phyloP scores from a whole-genome alignment of 2,888 invertebrate genomes.

The Harpalus rufipes region DNA sequence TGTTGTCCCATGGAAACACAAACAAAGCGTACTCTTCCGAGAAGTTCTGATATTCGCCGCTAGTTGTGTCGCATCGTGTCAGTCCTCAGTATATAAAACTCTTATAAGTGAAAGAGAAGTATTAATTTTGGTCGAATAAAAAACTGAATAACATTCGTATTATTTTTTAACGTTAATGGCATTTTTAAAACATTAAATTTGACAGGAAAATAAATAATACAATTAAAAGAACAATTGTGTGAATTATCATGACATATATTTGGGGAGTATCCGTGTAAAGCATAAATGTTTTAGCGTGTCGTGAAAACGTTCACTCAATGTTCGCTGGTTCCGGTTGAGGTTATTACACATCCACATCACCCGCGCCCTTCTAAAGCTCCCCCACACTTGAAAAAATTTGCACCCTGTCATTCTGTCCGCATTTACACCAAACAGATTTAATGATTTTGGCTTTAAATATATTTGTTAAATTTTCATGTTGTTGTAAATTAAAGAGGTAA shows the following conservation, averaged over 20 bases:
- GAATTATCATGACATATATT: slow-evolving; percentile 46
- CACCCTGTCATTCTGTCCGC: not conserved
- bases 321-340: slow-evolving; percentile 46
- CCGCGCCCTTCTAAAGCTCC: slow-evolving; percentile 14
- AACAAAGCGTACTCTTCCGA: too few relatives aligned
- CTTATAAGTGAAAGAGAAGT: too few relatives aligned
- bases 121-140: too few relatives aligned
- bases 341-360: slow-evolving; percentile 22
- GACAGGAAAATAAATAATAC: slow-evolving; percentile 11
- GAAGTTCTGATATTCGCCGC: too few relatives aligned
- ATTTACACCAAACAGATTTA: not conserved
- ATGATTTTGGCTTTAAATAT: too few relatives aligned
- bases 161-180: not conserved
- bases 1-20: too few relatives aligned
- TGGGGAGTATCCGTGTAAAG: slow-evolving; percentile 24
- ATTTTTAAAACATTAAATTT: not conserved
- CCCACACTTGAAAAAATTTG: not conserved
- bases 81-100: too few relatives aligned
- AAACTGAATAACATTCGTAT: too few relatives aligned
- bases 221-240: slow-evolving; percentile 30
- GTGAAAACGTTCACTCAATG: slow-evolving; percentile 40
- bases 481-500: too few relatives aligned
- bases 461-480: too few relatives aligned
- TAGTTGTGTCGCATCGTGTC: too few relatives aligned
- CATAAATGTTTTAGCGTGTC: slow-evolving; percentile 49